phyloP scores from a whole-genome alignment of 1,140 invertebrate genomes.

The Pogonomyrmex californicus region DNA sequence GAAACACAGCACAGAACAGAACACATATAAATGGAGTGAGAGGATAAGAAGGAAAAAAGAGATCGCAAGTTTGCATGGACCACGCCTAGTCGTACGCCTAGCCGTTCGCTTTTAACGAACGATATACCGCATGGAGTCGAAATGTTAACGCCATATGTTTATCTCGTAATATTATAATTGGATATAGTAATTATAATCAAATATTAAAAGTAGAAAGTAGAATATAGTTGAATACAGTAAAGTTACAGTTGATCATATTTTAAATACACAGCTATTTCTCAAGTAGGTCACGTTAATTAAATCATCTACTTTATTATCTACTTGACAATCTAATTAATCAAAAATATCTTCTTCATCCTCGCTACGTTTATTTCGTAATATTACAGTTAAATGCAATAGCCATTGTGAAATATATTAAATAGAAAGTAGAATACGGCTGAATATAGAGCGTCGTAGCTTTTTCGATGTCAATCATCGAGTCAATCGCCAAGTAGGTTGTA shows the following conservation, averaged over 20 bases:
- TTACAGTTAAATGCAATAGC: background rate
- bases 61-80: slow-evolving; percentile 70
- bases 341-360: background rate
- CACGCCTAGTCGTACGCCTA: slow-evolving; percentile 79
- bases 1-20: slow-evolving; percentile 26
- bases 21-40: slow-evolving; percentile 54
- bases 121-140: slow-evolving; percentile 65
- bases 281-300: background rate
- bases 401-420: background rate
- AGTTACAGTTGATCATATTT: background rate
- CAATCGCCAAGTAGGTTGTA: background rate
- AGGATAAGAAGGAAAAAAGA: slow-evolving; percentile 62
- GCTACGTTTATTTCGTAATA: background rate
- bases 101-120: slow-evolving; percentile 63
- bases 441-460: background rate
- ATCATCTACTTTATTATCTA: background rate
- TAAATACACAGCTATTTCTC: background rate
- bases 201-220: background rate
- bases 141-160: slow-evolving; percentile 15
- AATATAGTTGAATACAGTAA: background rate
- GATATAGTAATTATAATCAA: background rate
- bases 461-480: background rate
- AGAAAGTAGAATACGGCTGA: background rate
- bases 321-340: background rate
- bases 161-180: background rate